Percentiles rank a stretch among this genome's conserved stretches.
Evolutionary conservation across 2,797 vertebrate genomes (phyloP).

Genomic region (Pelodytes ibericus): DNA sequence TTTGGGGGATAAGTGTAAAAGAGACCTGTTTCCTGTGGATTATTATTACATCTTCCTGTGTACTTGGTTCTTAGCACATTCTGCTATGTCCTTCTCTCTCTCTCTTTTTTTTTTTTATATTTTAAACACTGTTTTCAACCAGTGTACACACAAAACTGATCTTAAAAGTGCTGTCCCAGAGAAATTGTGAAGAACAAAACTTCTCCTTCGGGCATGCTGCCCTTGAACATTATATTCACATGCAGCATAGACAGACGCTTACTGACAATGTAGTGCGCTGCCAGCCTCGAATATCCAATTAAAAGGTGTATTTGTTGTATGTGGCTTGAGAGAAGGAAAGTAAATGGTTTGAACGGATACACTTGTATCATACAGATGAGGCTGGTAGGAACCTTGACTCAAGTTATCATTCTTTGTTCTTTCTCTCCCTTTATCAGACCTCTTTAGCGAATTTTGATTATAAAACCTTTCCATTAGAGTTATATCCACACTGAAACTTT

Average conservation of each 20-base stretch:
- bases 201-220: slow-evolving; percentile 25
- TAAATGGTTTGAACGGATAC: slow-evolving; percentile 12
- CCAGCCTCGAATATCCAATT: slow-evolving; percentile 23
- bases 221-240: slow-evolving; percentile 43
- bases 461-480: too few relatives aligned
- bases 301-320: slow-evolving; percentile 20
- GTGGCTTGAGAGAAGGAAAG: not conserved
- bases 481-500: too few relatives aligned
- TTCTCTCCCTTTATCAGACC: too few relatives aligned
- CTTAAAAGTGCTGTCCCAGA: slow-evolving; percentile 7
- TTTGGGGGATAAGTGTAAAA: not conserved
- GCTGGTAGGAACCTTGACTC: not conserved
- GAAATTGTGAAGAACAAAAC: slow-evolving; percentile 24
- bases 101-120: too few relatives aligned
- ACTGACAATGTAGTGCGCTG: slow-evolving; percentile 8
- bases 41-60: not conserved
- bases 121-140: slow-evolving; percentile 12
- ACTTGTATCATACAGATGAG: slow-evolving; percentile 20
- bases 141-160: slow-evolving; percentile 22
- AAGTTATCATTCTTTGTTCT: not conserved
- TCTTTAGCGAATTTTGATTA: too few relatives aligned
- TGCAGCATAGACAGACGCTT: slow-evolving; percentile 30
- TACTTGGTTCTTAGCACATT: not conserved
- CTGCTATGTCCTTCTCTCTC: slow-evolving; percentile 30
- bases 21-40: not conserved